Conservation (phyloP, 64 coral and sea anemone species). For the Actinia tenebrosa region DNA sequence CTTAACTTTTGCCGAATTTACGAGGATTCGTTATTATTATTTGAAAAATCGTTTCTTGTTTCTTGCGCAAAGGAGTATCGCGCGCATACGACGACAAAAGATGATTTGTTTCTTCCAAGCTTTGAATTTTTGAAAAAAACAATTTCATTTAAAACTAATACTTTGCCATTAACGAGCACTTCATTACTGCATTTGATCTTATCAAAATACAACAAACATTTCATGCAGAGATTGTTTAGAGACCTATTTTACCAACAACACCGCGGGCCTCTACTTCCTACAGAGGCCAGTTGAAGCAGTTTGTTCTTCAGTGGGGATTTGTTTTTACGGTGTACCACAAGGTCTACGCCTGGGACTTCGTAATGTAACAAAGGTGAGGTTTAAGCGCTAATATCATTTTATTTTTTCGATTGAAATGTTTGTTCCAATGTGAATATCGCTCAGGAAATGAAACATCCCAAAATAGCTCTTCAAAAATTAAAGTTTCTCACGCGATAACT, state of each 20-base stretch:
- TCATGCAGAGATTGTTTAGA: constrained; percentile 7
- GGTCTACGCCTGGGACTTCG: background rate
- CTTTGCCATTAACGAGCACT: background rate
- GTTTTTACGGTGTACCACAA: background rate
- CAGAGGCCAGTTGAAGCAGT: background rate
- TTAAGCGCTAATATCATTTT: background rate
- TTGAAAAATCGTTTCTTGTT: background rate
- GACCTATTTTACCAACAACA: background rate
- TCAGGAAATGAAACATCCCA: background rate
- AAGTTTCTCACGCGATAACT: background rate
- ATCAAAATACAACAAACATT: background rate
- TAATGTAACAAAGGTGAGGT: background rate
- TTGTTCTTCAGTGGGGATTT: background rate
- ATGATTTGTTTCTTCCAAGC: background rate
- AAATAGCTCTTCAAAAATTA: background rate
- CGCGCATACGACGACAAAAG: background rate
- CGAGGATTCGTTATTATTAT: background rate
- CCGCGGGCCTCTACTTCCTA: background rate
- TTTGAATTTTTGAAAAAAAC: background rate
- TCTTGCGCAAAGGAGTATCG: background rate
- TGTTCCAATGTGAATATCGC: background rate
- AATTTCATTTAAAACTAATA: background rate
- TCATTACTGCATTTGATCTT: background rate
- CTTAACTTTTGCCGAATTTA: background rate
- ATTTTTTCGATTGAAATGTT: background rate